Evolutionary conservation across 2,888 invertebrate genomes (phyloP), one percentile per base, ranked within the genome.

Genomic region (Cyaniris semiargus): DNA sequence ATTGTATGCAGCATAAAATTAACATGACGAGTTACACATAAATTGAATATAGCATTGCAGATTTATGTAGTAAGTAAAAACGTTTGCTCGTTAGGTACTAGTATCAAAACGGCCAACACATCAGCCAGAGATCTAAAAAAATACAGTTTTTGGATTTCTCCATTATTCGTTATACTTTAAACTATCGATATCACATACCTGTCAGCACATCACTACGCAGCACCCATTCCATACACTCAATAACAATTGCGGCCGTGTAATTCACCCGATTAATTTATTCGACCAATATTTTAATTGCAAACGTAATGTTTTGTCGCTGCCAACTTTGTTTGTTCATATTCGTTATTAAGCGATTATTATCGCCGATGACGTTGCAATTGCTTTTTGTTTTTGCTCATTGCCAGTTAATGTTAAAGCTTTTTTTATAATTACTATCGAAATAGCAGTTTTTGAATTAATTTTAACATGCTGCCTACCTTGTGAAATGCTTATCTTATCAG

Each of bases 211-310:
- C 80, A 79, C 81, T 82, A 81, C 78, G 71, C 78, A 78, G 81
- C 80, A 82, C 83, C 83, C 83, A 82, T 83, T 81, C 81, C 83
- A 82, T 82, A 82, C 83, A 83, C 83, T 84, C 83, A 83, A 84
- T 84, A 82, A 85, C 85, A 84, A 85, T 86, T 84, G 86, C 79
- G 85, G 84, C 83, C 77, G 83, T 83, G 83, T 84, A 84, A 86
- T 87, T 84, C 82, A 83, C 86, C 83, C 78, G 79, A 85, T 89
- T 87, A 88, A 89, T 89, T 74, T 88, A 89, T 88, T 88, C 83
- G 88, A 87, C 87, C 86, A 81, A 87, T 86, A 83, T 83, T 83
- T 83, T 83, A 84, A 84, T 84, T 82, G 83, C 80, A 76, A 79
- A 80, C 79, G 79, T 82, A 81, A 83, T 83, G 81, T 82, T 81